Evolutionary conservation across 1,140 invertebrate species (phyloP), one percentile per base, ranked within the genome.

Genomic region (Sminthurides bifidus): DNA sequence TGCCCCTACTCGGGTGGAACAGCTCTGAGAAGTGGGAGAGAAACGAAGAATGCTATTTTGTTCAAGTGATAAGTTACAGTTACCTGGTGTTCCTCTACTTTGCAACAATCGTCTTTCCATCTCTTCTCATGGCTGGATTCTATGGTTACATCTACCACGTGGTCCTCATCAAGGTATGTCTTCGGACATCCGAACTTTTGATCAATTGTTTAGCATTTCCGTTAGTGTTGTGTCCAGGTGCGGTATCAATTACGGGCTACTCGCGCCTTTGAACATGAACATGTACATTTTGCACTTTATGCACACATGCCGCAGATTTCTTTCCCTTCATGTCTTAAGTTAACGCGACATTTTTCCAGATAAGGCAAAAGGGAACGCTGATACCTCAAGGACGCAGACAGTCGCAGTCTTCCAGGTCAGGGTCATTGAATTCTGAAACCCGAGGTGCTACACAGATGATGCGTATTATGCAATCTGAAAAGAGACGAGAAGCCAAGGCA

Each of bases 61-160:
- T 83, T 1, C 75, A 82, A 65, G 84, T 91, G 24, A 91, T 90
- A 84, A 82, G 87, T 69, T 87, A 87, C 69, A 77, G 85, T 68
- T 92, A 87, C 68, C 77, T 92, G 26, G 81, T 90, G 12, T 91
- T 91, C 72, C 76, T 91, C 1, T 92, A 88, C 68, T 85, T 91
- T 65, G 81, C 82, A 3, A 92, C 89, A 2, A 92, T 92, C 56
- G 82, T 92, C 37, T 84, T 85, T 19, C 89, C 89, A 0, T 84
- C 84, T 0, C 68, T 90, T 2, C 69, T 92, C 17, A 79, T 92
- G 69, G 80, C 82, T 15, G 83, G 79, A 17, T 91, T 88, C 69
- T 92, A 92, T 70, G 80, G 83, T 30, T 85, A 88, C 66, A 92
- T 92, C 54, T 92, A 91, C 67, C 75, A 79, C 26, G 86, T 91